Conservation (phyloP, 1,140 invertebrate genomes). For the Agrilus planipennis region DNA sequence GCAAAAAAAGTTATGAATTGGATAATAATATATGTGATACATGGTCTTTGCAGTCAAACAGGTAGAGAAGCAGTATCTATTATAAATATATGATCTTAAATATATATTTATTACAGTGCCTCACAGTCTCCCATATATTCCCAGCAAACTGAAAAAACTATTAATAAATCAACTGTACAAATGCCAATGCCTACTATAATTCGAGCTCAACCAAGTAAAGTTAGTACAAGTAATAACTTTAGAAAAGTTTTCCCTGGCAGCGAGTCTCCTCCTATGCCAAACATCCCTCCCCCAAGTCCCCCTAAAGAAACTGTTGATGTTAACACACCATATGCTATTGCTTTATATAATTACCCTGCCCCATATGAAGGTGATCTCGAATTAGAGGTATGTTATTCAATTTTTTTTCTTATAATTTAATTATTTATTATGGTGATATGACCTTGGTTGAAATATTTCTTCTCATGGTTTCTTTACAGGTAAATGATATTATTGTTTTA, state of each 20-base stretch:
- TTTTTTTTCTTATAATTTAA: background rate
- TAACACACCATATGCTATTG: constrained; percentile 49
- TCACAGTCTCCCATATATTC: constrained; percentile 6
- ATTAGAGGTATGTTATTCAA: constrained; percentile 45
- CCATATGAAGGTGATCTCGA: constrained; percentile 57
- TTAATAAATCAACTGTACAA: background rate
- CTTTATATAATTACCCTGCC: constrained; percentile 60
- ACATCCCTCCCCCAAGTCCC: constrained; percentile 58
- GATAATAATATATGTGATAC: constrained; percentile 13
- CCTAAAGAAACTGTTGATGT: constrained; percentile 39
- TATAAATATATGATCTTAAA: too few species aligned
- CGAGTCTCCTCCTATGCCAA: constrained; percentile 62
- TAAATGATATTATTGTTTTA: constrained; percentile 56
- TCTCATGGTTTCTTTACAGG: constrained; percentile 35
- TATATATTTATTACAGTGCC: too few species aligned
- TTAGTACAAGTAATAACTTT: constrained; percentile 8
- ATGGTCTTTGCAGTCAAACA: background rate
- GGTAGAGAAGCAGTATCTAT: constrained; percentile 12
- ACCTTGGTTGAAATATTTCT: background rate
- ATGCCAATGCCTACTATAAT: constrained; percentile 26
- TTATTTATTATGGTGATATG: background rate
- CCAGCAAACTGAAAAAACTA: constrained; percentile 2
- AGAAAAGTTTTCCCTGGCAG: background rate
- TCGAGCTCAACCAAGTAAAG: constrained; percentile 21
- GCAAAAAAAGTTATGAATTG: constrained; percentile 29